Evolutionary conservation across 2,888 invertebrate genomes (phyloP).

Genomic region (Onchidella celtica): DNA sequence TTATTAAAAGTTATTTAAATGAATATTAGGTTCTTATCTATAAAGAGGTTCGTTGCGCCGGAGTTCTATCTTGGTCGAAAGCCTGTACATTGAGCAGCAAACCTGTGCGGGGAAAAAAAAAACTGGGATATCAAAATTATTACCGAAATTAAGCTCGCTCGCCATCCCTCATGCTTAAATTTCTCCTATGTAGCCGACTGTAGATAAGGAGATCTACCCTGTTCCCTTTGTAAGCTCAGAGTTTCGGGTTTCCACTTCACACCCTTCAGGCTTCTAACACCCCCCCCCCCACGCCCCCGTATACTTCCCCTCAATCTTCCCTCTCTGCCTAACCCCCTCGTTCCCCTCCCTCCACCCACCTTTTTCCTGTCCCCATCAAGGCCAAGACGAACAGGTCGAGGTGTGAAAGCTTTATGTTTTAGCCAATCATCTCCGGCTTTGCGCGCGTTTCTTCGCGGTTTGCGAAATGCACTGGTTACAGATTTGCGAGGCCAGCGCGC

Average conservation of each 20-base stretch:
- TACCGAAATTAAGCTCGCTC: conserved; percentile 27
- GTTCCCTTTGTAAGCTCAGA: not conserved
- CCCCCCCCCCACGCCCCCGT: not conserved
- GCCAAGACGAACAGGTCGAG: conserved; percentile 26
- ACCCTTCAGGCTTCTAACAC: conserved; percentile 15
- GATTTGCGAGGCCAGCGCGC: conserved; percentile 25
- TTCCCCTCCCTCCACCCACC: not conserved
- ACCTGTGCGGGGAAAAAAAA: no score
- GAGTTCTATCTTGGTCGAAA: no score
- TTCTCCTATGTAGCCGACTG: not conserved
- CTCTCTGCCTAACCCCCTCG: not conserved
- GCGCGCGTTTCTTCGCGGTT: conserved; percentile 28
- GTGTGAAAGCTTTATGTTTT: conserved; percentile 43
- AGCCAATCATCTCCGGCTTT: not conserved
- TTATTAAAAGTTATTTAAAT: no score
- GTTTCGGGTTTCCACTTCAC: conserved; percentile 35
- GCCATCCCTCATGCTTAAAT: conserved; percentile 17
- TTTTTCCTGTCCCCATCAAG: not conserved
- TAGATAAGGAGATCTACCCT: conserved; percentile 21
- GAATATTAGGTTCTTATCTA: no score
- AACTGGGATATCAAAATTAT: no score
- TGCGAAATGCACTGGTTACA: conserved; percentile 3
- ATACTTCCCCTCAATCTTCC: no score
- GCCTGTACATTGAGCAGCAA: no score
- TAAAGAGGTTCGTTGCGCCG: no score